Base-by-base conservation (phyloP, 2,888 invertebrate genomes). In the Drosophila fulvimacula region DNA sequence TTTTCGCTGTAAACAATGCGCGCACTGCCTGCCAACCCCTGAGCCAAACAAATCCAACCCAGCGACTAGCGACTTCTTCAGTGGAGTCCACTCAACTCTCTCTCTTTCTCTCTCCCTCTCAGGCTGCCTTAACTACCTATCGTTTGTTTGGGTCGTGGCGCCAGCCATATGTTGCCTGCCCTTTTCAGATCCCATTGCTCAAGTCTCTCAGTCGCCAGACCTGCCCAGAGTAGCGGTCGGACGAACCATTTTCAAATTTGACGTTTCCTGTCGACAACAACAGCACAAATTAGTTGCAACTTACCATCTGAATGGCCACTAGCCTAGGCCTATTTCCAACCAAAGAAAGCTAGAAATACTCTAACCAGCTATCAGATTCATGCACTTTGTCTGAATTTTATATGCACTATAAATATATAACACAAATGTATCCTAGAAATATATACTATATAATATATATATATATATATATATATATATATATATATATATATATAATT, bases 201-300 rank as follows among this genome's bases (percentile, higher is more conserved):
- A 42, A 46, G 38, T 71, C 62, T 30, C 46, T 30, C 17, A 48
- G 17, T 17, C 49, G 1, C 32, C 11, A 21, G 32, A 10, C 10
- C 30, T 2, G 9, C 2, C 30, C 39, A 15, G n/a, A 52, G 38
- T 38, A 55, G 55, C 41, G 38, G 32, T 32, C 30, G 36, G 61
- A 63, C 51, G 30, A 48, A 17, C 32, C 80, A 71, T 71, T 79
- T 79, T 79, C 60, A 77, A 69, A 61, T 81, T 82, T 58, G 63
- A 42, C 53, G 49, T 65, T 78, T 78, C 62, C 74, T 63, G 60
- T 46, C 66, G 52, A 53, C 60, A 58, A 65, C 57, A 64, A 63
- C 53, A 39, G 59, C 44, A 59, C 36, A 71, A 72, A 76, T 71
- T 76, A 72, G 73, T 73, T 76, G 58, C 56, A 39, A 69, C 30